phyloP scores from a whole-genome alignment of 2,888 invertebrate species.

The Ptychoptera contaminata region DNA sequence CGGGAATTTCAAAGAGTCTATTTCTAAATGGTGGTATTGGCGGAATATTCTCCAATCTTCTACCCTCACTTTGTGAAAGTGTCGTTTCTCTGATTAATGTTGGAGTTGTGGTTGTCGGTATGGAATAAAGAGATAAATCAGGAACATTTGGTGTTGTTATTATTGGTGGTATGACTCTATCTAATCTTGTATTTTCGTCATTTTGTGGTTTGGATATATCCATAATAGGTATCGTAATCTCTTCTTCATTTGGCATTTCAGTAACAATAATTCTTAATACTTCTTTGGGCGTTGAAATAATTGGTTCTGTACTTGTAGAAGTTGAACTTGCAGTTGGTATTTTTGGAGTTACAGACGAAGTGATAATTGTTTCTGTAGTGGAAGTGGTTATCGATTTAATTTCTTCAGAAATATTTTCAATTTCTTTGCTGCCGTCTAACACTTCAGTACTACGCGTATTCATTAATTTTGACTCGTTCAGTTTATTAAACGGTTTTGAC shows the following conservation, averaged over 20 bases:
- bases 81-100: constrained; percentile 25
- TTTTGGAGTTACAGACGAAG: too few relatives aligned
- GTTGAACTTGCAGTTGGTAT: too few relatives aligned
- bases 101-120: constrained; percentile 20
- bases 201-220: constrained; percentile 9
- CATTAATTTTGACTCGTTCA: neutral
- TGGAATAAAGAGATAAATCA: constrained; percentile 10
- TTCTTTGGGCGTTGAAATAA: too few relatives aligned
- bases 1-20: constrained; percentile 19
- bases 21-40: constrained; percentile 13
- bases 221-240: neutral
- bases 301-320: too few relatives aligned
- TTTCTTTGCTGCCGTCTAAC: too few relatives aligned
- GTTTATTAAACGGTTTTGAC: too few relatives aligned
- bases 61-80: constrained; percentile 16
- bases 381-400: too few relatives aligned
- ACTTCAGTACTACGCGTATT: constrained; percentile 18
- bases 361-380: too few relatives aligned
- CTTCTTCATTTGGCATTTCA: neutral
- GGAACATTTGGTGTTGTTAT: constrained; percentile 13
- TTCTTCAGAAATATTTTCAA: too few relatives aligned
- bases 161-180: constrained; percentile 21
- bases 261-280: constrained; percentile 18
- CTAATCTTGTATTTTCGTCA: too few relatives aligned
- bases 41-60: too few relatives aligned